Evolutionary conservation across 2,888 invertebrate genomes (phyloP).

Genomic region (Agrotis ipsilon): DNA sequence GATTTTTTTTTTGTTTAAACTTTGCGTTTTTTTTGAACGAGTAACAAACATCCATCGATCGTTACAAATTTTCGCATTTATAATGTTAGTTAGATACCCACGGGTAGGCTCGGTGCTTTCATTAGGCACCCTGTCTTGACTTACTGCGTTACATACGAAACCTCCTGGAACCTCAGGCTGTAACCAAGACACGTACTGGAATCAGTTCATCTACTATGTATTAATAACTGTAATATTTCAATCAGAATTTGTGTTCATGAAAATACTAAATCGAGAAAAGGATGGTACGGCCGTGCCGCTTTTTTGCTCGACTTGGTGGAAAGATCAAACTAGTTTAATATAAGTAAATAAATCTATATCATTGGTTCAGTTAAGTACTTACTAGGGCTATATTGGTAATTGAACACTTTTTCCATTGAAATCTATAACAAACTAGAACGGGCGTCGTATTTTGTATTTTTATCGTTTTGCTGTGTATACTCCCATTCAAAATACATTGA

Average conservation of each 20-base stretch:
- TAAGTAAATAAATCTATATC: neutral
- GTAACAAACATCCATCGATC: no score
- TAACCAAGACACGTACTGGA: conserved; percentile 12
- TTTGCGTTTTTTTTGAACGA: no score
- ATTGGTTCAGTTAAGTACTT: conserved; percentile 46
- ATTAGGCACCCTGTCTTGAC: conserved; percentile 39
- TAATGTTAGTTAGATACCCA: conserved; percentile 18
- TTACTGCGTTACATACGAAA: conserved; percentile 53
- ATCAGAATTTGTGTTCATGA: neutral
- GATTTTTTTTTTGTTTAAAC: no score
- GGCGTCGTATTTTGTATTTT: conserved; percentile 86
- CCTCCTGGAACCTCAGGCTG: conserved; percentile 61
- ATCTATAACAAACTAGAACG: conserved; percentile 82
- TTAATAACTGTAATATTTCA: no score
- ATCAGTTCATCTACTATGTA: no score
- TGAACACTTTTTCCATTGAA: conserved; percentile 82
- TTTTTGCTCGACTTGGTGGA: no score
- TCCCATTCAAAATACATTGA: conserved; percentile 89
- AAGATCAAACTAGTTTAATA: neutral
- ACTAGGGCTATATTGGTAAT: conserved; percentile 71
- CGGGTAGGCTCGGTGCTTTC: conserved; percentile 14
- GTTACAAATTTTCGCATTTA: neutral
- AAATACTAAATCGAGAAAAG: conserved; percentile 1
- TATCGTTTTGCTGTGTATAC: conserved; percentile 81
- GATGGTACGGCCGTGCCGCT: no score